Base-by-base conservation (phyloP, 1,140 invertebrate species). In the Drosophila bocqueti region DNA sequence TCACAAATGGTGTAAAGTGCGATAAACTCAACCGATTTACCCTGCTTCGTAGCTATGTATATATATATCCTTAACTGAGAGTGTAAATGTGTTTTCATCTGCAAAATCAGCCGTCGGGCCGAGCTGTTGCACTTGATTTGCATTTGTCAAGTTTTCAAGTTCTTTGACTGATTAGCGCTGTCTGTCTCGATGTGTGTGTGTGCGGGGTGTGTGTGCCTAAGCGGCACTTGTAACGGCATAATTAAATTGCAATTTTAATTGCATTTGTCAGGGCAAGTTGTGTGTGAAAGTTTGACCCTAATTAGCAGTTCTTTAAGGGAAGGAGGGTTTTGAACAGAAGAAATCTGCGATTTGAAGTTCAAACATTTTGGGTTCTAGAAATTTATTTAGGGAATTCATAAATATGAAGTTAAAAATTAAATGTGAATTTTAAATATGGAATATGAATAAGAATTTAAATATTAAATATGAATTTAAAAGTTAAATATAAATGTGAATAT, bases 91-190 rank as follows among this genome's bases (percentile, higher is more conserved):
- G 31, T 21, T 18, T 46, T 46, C 49, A 68, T 24, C 49, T 40
- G 31, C 24, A 43, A 67, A 71, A 71, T 67, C 38, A 69, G 62
- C 10, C 47, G 43, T 71, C 66, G 54, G 45, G 29, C 29, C 67
- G 36, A 71, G 67, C 54, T 73, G 69, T 73, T 73, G 69, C 69
- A 73, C 69, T 60, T 72, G 66, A 73, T 72, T 73, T 73, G 69
- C 66, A 72, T 73, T 60, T 73, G 69, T 72, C 69, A 73, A 60
- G 68, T 72, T 72, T 31, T 36, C 54, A 52, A 62, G 52, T 69
- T 72, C 69, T 73, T 72, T 73, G 69, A 73, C 38, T 73, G 66
- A 73, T 73, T 73, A 73, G 67, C 66, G 49, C 18, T 55, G 52
- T 38, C 34, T 55, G 34, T 24, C 29, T 9, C 1, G 1, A 5